Base-by-base conservation (phyloP, 1,140 invertebrate genomes). In the Caenorhabditis brenneri region DNA sequence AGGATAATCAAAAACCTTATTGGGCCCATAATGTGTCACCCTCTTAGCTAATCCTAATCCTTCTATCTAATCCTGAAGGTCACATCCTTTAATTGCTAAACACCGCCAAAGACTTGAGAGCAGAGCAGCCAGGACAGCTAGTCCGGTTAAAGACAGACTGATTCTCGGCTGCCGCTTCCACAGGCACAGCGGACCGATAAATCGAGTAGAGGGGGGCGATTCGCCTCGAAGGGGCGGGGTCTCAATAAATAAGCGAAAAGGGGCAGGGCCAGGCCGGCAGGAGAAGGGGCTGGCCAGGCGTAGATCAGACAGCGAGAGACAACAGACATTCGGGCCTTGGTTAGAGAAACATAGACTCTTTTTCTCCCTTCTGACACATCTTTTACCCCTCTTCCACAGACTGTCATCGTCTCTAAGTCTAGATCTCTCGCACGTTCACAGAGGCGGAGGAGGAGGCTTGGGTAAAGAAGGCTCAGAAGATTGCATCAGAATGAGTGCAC, bases 181-280 rank as follows among this genome's bases (percentile, higher is more conserved):
- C 58, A 74, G 19, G 22, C 15, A 29, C 33, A 65, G 58, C 58
- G 58, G 58, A 65, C 65, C 65, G 65, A 74, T 74, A 74, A 74
- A 74, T 74, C 65, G 65, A 74, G 65, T 74, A 36, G n/a, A 31
- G 65, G 65, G 65, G 58, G 65, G 65, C 36, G 65, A 74, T 74
- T 74, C 65, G 36, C 65, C 36, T 74, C 36, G 33, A 74, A 36
- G 12, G 65, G 65, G 65, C 65, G 65, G 65, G 65, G 36, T 42
- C 36, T 74, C 65, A 74, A 74, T 74, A 74, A 74, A 74, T 74
- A 74, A 74, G 65, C 65, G 65, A 74, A 74, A 74, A 74, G 65
- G 65, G 65, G 65, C 36, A 36, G 65, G 65, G 65, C 65, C 65
- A 36, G 65, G 65, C 29, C 58, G 65, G 65, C 19, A 74, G 33